Evolutionary conservation across 2,797 vertebrate genomes (phyloP).

Genomic region (Balearica regulorum): DNA sequence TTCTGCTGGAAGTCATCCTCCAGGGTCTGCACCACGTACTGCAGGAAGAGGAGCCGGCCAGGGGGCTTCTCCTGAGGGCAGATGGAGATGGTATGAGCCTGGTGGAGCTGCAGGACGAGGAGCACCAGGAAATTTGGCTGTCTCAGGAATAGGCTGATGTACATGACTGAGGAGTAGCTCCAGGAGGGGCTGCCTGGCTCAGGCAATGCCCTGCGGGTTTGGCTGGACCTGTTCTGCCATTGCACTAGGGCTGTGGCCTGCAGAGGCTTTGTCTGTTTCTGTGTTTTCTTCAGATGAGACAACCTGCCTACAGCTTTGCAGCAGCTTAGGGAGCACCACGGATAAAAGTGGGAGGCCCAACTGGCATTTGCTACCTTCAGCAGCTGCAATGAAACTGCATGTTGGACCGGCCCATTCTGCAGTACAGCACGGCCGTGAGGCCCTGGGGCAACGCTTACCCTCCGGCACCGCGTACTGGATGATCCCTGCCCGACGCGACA

Average conservation of each 20-base stretch:
- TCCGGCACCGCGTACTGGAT: fast-evolving
- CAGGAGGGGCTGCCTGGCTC: background rate
- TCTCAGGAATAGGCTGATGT: background rate
- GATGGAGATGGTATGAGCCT: background rate
- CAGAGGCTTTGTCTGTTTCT: background rate
- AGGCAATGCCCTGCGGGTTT: background rate
- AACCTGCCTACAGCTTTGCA: background rate
- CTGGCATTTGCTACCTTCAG: background rate
- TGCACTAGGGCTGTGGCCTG: background rate
- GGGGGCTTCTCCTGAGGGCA: conserved; percentile 71
- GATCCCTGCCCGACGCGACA: background rate
- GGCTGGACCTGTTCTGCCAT: background rate
- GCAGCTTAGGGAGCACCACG: background rate
- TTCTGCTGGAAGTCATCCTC: conserved; percentile 88
- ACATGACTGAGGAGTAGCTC: background rate
- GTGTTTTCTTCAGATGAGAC: background rate
- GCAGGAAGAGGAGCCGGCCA: conserved; percentile 81
- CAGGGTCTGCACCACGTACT: conserved; percentile 88
- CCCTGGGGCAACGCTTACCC: background rate
- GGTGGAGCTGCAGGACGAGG: background rate
- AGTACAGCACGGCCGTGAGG: background rate
- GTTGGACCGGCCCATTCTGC: background rate
- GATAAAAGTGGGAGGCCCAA: background rate
- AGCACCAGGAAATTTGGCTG: background rate
- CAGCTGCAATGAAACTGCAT: background rate